Conservation (phyloP, 37 sponge, comb jelly and placozoan species). For the Dysidea cf. avara region DNA sequence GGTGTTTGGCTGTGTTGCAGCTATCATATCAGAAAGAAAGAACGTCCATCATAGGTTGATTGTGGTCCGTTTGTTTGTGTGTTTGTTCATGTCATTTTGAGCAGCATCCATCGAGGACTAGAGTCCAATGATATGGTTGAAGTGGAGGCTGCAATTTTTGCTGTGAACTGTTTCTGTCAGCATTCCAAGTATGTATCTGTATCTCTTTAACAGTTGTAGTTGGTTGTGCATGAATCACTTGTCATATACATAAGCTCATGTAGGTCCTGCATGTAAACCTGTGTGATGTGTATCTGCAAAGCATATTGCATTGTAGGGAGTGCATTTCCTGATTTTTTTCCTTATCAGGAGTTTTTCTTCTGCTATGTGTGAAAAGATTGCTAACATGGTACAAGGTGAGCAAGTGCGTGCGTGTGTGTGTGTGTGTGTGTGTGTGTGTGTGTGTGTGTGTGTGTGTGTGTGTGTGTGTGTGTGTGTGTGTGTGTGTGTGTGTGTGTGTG, state of each 20-base stretch:
- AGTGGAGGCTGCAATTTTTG: slow-evolving; percentile 84
- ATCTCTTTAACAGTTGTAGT: too few species aligned
- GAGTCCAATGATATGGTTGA: slow-evolving; percentile 83
- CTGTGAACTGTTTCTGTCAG: slow-evolving; percentile 68
- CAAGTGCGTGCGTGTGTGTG: background rate
- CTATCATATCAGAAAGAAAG: slow-evolving; percentile 74
- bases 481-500: too few species aligned
- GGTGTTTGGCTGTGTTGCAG: slow-evolving; percentile 80
- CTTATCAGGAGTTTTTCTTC: slow-evolving; percentile 60
- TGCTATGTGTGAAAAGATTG: slow-evolving; percentile 80
- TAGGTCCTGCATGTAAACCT: background rate
- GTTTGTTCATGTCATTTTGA: too few species aligned
- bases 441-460: too few species aligned
- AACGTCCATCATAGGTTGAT: slow-evolving; percentile 86
- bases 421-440: background rate
- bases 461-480: background rate
- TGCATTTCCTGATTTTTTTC: background rate
- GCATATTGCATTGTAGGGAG: background rate
- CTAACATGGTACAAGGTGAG: slow-evolving; percentile 86
- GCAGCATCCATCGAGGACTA: slow-evolving; percentile 69
- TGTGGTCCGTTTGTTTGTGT: background rate
- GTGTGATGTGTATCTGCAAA: background rate
- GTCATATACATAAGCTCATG: too few species aligned
- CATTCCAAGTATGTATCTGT: slow-evolving; percentile 65
- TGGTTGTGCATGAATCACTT: too few species aligned